A percentile compares a stretch with the other conserved stretches of the same genome.
phyloP scores from a whole-genome alignment of 2,888 invertebrate genomes.

The Heteromyza rotundicornis region DNA sequence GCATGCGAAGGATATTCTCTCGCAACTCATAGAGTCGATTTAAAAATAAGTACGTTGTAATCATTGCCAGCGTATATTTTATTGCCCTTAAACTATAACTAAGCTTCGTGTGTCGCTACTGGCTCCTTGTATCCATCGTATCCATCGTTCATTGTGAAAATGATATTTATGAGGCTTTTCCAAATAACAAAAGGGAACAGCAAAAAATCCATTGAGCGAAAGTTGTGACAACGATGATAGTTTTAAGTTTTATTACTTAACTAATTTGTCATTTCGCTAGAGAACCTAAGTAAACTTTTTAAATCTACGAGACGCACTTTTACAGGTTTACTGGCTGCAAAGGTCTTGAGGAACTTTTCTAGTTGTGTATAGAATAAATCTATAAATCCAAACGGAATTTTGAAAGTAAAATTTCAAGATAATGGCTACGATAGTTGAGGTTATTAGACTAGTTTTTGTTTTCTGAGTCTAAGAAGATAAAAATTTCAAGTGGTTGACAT shows the following conservation, averaged over 20 bases:
- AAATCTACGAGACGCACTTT: no score
- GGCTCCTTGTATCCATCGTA: no score
- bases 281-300: no score
- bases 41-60: conserved; percentile 11
- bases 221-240: conserved; percentile 31
- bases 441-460: no score
- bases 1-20: conserved; percentile 25
- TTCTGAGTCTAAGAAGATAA: no score
- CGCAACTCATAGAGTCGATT: conserved; percentile 5
- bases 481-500: no score
- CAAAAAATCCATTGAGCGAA: not conserved
- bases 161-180: conserved; percentile 13
- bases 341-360: no score
- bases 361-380: no score
- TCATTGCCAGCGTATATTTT: conserved; percentile 19
- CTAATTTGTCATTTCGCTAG: conserved; percentile 51
- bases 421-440: no score
- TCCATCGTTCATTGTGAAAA: conserved; percentile 14
- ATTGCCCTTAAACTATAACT: conserved; percentile 11
- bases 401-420: no score
- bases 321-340: no score
- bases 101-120: not conserved
- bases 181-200: not conserved
- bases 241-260: conserved; percentile 54
- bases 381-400: no score